A percentile compares a stretch with the other conserved stretches of the same genome.
Conservation (phyloP, 2,888 invertebrate genomes). For the Diarsia mendica region DNA sequence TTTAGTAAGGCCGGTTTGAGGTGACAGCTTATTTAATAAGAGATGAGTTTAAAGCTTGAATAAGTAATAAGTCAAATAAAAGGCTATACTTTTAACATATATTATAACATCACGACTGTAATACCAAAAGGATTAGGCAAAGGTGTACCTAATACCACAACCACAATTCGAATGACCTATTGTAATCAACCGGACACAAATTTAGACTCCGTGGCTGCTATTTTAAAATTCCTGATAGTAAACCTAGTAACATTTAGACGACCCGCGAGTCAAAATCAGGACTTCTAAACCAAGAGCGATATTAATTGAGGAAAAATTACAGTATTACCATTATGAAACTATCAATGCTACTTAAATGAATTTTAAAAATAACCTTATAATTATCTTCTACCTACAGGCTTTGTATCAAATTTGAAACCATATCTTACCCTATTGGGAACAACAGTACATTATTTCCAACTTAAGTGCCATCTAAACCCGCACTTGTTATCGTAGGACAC, state of each 20-base stretch:
- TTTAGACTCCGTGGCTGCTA: too few relatives aligned
- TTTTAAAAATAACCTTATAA: background rate
- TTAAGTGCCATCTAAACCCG: conserved; percentile 30
- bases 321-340: background rate
- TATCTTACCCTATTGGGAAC: conserved; percentile 24
- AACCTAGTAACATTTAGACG: too few relatives aligned
- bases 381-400: background rate
- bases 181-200: too few relatives aligned
- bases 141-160: too few relatives aligned
- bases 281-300: too few relatives aligned
- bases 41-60: background rate
- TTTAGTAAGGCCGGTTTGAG: background rate
- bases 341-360: background rate
- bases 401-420: background rate
- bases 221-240: too few relatives aligned
- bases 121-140: too few relatives aligned
- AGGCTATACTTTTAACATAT: background rate
- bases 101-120: too few relatives aligned
- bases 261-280: too few relatives aligned
- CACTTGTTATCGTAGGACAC: conserved; percentile 26
- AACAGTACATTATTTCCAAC: conserved; percentile 29
- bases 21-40: background rate
- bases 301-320: background rate
- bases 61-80: background rate
- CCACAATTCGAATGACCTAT: too few relatives aligned